Percentiles rank a stretch among this genome's conserved stretches.
Conservation (phyloP, 2,888 invertebrate genomes). For the Agrilus cyanescens region DNA sequence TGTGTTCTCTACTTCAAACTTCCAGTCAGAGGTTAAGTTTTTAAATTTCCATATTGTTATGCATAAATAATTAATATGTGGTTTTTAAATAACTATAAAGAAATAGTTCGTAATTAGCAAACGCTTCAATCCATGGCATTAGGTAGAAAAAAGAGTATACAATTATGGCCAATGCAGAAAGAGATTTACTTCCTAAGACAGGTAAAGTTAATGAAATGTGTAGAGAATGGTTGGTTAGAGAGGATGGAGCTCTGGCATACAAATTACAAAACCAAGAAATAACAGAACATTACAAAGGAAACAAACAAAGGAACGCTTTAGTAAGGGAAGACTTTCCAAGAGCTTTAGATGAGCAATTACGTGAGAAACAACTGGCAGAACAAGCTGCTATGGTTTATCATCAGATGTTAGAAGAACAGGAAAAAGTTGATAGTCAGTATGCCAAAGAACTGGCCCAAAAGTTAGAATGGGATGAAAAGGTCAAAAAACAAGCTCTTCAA, state of each 20-base stretch:
- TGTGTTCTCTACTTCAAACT: no score
- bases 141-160: no score
- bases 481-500: slow-evolving; percentile 39
- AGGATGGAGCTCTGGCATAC: slow-evolving; percentile 73
- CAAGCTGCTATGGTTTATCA: slow-evolving; percentile 49
- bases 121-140: no score
- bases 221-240: slow-evolving; percentile 72
- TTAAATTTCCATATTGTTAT: no score
- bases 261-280: slow-evolving; percentile 73
- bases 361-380: slow-evolving; percentile 53
- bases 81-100: no score
- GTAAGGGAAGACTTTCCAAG: slow-evolving; percentile 69
- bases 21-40: no score
- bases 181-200: slow-evolving; percentile 48
- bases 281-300: slow-evolving; percentile 63
- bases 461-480: slow-evolving; percentile 43
- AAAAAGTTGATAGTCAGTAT: slow-evolving; percentile 53
- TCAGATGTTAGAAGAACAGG: slow-evolving; percentile 51
- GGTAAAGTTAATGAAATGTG: slow-evolving; percentile 64
- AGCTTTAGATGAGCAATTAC: slow-evolving; percentile 60
- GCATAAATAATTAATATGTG: no score
- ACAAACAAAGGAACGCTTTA: slow-evolving; percentile 61
- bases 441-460: slow-evolving; percentile 57
- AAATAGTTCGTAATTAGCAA: no score
- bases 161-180: slow-evolving; percentile 11